Percentiles rank a stretch among this genome's conserved stretches.
Conservation (phyloP, 2,888 invertebrate genomes). For the Melitaea athalia region DNA sequence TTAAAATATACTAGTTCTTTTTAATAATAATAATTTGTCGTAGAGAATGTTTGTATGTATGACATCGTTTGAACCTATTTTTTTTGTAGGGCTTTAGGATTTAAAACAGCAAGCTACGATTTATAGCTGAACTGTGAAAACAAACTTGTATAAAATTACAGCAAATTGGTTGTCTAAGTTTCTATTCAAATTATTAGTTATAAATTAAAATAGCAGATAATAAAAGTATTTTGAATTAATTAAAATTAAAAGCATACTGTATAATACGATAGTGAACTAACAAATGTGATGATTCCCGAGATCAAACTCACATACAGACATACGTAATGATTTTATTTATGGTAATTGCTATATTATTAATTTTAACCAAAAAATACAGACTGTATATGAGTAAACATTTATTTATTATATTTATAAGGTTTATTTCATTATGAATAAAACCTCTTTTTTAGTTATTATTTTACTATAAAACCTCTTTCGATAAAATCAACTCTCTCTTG, state of each 20-base stretch:
- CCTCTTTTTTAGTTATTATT: background rate
- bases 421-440: background rate
- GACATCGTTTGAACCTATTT: too few relatives aligned
- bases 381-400: too few relatives aligned
- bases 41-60: background rate
- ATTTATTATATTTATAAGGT: too few relatives aligned
- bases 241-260: constrained; percentile 46
- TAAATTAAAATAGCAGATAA: too few relatives aligned
- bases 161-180: too few relatives aligned
- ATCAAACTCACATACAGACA: constrained; percentile 51
- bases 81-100: too few relatives aligned
- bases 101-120: too few relatives aligned
- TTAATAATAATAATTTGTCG: background rate
- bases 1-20: background rate
- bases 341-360: too few relatives aligned
- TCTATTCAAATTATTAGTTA: too few relatives aligned
- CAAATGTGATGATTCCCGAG: constrained; percentile 63
- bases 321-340: constrained; percentile 66
- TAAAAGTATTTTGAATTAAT: background rate
- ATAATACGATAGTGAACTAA: constrained; percentile 39
- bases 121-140: too few relatives aligned
- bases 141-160: too few relatives aligned
- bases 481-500: background rate
- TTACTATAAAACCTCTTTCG: background rate
- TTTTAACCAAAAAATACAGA: too few relatives aligned